Evolutionary conservation across 2,797 vertebrate species (phyloP).

Genomic region (Tinamus major): DNA sequence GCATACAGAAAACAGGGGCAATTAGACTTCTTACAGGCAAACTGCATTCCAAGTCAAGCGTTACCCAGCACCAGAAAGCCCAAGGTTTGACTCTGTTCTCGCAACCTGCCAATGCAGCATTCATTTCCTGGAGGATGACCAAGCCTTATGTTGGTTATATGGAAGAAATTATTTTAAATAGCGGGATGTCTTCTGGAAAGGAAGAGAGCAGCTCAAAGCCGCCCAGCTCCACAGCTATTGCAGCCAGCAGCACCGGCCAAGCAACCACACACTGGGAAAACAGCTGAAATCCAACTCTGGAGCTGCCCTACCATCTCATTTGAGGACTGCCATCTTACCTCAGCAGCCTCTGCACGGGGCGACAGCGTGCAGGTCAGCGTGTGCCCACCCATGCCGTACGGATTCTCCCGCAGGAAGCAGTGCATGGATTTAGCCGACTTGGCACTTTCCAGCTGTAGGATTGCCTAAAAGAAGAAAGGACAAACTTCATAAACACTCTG

Average conservation of each 20-base stretch:
- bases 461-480: conserved; percentile 66
- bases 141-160: fast-evolving
- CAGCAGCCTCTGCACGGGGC: conserved; percentile 17
- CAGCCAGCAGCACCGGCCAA: fast-evolving
- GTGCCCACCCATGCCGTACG: conserved; percentile 72
- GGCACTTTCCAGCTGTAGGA: conserved; percentile 78
- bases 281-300: background rate
- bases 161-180: background rate
- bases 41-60: background rate
- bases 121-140: background rate
- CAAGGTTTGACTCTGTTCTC: background rate
- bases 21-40: background rate
- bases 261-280: background rate
- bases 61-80: background rate
- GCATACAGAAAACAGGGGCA: no score
- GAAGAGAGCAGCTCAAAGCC: no score
- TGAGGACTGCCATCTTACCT: conserved; percentile 50
- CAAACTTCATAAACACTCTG: no score
- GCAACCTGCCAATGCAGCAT: no score
- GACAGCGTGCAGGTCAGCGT: conserved; percentile 70
- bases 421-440: conserved; percentile 77
- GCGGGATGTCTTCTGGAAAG: background rate
- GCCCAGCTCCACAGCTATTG: background rate
- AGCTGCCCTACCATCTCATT: background rate
- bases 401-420: conserved; percentile 76